Percentiles rank a stretch among this genome's conserved stretches.
Conservation (phyloP, 2,797 vertebrate species). For the Cryptoprocta ferox region DNA sequence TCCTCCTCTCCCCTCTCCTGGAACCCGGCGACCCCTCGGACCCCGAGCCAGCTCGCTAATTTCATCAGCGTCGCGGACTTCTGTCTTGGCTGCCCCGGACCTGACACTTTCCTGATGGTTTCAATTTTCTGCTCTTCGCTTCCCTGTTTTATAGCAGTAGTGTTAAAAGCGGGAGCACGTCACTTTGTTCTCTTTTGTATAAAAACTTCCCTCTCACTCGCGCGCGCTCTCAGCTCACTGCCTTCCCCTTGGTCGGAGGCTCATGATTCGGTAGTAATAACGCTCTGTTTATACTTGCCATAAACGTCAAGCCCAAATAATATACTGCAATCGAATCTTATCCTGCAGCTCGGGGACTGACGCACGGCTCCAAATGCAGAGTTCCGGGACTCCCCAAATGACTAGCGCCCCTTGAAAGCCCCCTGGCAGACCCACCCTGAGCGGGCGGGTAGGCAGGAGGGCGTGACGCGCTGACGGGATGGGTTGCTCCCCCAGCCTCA, state of each 20-base stretch:
- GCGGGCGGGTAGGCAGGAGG: not conserved
- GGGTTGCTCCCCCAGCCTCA: not conserved
- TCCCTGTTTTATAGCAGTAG: slow-evolving; percentile 88
- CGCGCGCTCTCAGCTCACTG: not conserved
- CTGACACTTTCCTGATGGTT: slow-evolving; percentile 90
- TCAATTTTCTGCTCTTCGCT: slow-evolving; percentile 92
- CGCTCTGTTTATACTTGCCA: slow-evolving; percentile 67
- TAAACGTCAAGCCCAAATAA: slow-evolving; percentile 76
- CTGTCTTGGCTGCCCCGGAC: slow-evolving; percentile 87
- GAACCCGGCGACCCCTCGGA: not conserved
- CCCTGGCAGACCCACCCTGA: not conserved
- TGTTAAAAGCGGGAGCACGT: slow-evolving; percentile 16
- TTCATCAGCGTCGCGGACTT: slow-evolving; percentile 84
- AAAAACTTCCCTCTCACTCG: slow-evolving; percentile 33
- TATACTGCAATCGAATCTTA: not conserved
- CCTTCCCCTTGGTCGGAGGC: slow-evolving; percentile 44
- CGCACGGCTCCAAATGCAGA: not conserved
- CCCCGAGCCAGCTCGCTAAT: slow-evolving; percentile 70
- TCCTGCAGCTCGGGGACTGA: not conserved
- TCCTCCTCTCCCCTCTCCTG: not conserved
- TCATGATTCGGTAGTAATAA: slow-evolving; percentile 67
- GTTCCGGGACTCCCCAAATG: not conserved
- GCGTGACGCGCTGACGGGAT: rapidly evolving
- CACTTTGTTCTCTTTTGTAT: slow-evolving; percentile 60
- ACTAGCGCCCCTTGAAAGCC: not conserved